Evolutionary conservation across 2,888 invertebrate species (phyloP), one percentile per base, ranked within the genome.

Genomic region (Hirtodrosophila histrioides): DNA sequence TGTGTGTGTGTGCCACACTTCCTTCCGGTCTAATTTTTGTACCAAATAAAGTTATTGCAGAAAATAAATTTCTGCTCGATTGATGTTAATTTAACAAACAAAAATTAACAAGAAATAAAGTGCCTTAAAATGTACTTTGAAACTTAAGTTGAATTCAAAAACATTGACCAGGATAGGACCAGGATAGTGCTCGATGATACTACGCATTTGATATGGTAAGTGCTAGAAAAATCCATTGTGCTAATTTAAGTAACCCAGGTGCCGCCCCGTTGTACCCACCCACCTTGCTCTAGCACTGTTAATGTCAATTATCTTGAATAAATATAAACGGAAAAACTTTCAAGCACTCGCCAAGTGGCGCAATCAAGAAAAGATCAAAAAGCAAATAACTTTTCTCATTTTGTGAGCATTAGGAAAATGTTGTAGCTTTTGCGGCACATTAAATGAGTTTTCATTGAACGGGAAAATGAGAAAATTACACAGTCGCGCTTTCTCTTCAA

Each of bases 381-480:
- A 74, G 86, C 56, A 43, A 10, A 51, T 29, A 83, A 88, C 71
- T 88, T 84, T 84, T 84, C 79, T 68, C 64, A 88, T 88, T 82
- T 88, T 53, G 50, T 12, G 10, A 41, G 43, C 41, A 53, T 57
- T 62, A 50, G 36, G 17, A 53, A 39, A 48, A 29, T 11, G 58
- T 60, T 50, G 36, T 36, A 39, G 24, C 31, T 46, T 64, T 60
- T 46, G 61, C 17, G 2, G 17, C 17, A 17, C 17, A 17, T 17
- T 17, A 17, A 82, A 65, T 73, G 71, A 86, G 71, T 73, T 88
- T 82, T 86, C 84, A 84, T 73, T 84, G 88, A 84, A 80, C 84
- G 86, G 80, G 84, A 84, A 84, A 84, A 84, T 84, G 78, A 84
- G 84, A 78, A 88, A 86, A 83, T 88, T 78, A 75, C 55, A 58